A percentile compares a stretch with the other conserved stretches of the same genome.
phyloP scores from a whole-genome alignment of 2,888 invertebrate genomes.

The Tenthredo notha region DNA sequence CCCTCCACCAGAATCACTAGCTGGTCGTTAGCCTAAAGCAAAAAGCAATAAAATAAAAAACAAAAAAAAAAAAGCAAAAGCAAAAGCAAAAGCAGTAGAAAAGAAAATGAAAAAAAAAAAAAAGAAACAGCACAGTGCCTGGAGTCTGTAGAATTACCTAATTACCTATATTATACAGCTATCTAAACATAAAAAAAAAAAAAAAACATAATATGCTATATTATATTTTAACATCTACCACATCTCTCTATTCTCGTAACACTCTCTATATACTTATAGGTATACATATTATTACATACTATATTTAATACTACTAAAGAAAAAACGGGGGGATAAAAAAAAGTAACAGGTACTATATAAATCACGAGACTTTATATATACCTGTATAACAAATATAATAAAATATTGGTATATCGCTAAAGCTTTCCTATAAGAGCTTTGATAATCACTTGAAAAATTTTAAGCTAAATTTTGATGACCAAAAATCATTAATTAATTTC shows the following conservation, averaged over 20 bases:
- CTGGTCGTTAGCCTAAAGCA: conserved; percentile 66
- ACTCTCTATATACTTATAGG: not conserved
- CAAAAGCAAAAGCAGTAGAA: conserved; percentile 54
- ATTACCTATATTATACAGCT: not conserved
- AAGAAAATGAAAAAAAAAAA: not conserved
- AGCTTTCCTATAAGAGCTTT: not conserved
- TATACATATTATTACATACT: not conserved
- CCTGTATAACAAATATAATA: not conserved
- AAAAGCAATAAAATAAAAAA: too few relatives aligned
- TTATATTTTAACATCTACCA: not conserved
- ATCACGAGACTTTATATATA: not conserved
- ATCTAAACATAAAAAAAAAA: not conserved
- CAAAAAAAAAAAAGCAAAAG: conserved; percentile 54
- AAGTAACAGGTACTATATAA: not conserved
- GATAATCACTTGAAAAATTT: not conserved
- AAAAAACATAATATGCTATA: not conserved
- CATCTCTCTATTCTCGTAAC: conserved; percentile 52
- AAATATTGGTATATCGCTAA: not conserved
- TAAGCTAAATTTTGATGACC: not conserved
- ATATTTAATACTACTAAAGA: not conserved
- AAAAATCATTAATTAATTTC: not conserved
- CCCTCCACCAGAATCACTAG: conserved; percentile 83
- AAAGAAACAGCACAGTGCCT: conserved; percentile 68
- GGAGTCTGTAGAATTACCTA: conserved; percentile 48
- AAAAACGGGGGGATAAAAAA: not conserved